Evolutionary conservation across 2,797 vertebrate species (phyloP).

Genomic region (Myripristis murdjan): DNA sequence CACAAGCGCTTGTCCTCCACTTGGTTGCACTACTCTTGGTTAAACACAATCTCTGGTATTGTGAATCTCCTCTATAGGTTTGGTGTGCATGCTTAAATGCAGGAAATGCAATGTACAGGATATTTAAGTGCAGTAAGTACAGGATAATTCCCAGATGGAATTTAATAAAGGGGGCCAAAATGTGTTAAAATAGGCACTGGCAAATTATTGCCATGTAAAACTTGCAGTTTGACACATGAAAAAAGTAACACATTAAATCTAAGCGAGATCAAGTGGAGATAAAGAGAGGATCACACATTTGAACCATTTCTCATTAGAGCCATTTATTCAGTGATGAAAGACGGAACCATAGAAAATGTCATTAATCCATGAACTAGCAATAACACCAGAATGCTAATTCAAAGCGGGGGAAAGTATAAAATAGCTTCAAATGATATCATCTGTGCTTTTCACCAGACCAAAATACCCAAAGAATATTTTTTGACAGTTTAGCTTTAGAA

Average conservation of each 20-base stretch:
- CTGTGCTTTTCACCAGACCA: conserved; percentile 20
- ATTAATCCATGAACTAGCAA: conserved; percentile 46
- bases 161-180: conserved; percentile 29
- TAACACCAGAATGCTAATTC: conserved; percentile 40
- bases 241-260: conserved; percentile 29
- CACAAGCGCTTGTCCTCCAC: background rate
- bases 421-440: conserved; percentile 29
- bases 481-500: conserved; percentile 24
- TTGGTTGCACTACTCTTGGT: background rate
- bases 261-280: conserved; percentile 46
- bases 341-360: conserved; percentile 42
- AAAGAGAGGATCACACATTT: conserved; percentile 53
- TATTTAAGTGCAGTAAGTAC: conserved; percentile 22
- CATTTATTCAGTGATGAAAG: conserved; percentile 67
- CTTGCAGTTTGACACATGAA: conserved; percentile 15
- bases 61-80: background rate
- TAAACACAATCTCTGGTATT: background rate
- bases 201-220: conserved; percentile 8
- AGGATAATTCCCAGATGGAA: conserved; percentile 21
- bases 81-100: background rate
- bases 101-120: conserved; percentile 20
- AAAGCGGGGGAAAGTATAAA: conserved; percentile 1
- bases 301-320: conserved; percentile 56
- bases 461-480: conserved; percentile 14
- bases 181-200: conserved; percentile 6